A percentile compares a stretch with the other conserved stretches of the same genome.
Evolutionary conservation across 1,140 invertebrate genomes (phyloP).

Genomic region (Batillaria attramentaria): DNA sequence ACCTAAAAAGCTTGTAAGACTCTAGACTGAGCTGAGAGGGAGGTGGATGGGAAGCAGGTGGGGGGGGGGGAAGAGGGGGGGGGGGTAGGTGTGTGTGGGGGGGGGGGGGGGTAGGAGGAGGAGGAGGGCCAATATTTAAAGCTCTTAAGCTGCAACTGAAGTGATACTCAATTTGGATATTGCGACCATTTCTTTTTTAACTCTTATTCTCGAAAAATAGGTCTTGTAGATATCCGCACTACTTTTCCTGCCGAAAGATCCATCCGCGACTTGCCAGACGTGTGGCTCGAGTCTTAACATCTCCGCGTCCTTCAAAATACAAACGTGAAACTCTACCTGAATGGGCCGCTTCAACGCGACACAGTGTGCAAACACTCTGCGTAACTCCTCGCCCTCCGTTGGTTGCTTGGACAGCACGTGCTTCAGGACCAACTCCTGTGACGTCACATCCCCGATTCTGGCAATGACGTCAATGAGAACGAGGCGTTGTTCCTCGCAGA

Average conservation of each 20-base stretch:
- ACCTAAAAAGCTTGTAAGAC: neutral
- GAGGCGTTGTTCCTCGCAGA: constrained; percentile 35
- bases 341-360: constrained; percentile 34
- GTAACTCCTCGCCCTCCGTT: constrained; percentile 37
- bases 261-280: neutral
- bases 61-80: no score
- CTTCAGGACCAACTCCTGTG: constrained; percentile 36
- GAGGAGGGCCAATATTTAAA: no score
- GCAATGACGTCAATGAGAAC: constrained; percentile 47
- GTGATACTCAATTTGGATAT: neutral
- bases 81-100: no score
- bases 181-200: no score
- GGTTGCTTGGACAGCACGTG: constrained; percentile 32
- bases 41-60: neutral
- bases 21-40: neutral
- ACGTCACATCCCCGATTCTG: constrained; percentile 25
- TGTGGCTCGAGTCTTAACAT: neutral
- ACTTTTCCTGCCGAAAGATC: neutral
- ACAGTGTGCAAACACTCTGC: constrained; percentile 39
- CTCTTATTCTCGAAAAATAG: neutral
- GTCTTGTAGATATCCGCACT: neutral
- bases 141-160: no score
- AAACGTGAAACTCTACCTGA: constrained; percentile 5
- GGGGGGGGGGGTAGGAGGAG: no score
- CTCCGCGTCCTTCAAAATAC: neutral